These are phyloP conservation scores for Adineta ricciae DNA, from an alignment of 2,888 invertebrate genomes.

Conservation along the genomic window DNA sequence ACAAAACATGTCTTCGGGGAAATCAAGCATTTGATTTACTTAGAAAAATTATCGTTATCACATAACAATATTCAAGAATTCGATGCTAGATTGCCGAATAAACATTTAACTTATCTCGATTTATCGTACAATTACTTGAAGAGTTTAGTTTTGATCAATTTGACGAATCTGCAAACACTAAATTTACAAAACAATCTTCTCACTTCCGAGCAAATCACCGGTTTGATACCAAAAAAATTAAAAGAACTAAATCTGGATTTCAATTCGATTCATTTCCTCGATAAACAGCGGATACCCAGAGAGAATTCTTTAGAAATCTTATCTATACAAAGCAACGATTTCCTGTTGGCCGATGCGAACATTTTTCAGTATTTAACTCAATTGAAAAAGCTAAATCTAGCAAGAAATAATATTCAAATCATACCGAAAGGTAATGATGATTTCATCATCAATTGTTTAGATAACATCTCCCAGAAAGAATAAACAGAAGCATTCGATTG, in stretches of 20 bases:
- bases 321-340: slow-evolving; percentile 12
- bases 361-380: not conserved
- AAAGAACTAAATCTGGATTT: slow-evolving; percentile 18
- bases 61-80: not conserved
- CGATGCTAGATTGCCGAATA: not conserved
- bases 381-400: not conserved
- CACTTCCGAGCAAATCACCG: not conserved
- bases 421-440: slow-evolving; percentile 8
- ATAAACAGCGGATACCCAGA: no score
- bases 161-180: not conserved
- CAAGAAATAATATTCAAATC: slow-evolving; percentile 6
- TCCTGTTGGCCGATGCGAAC: not conserved
- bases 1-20: not conserved
- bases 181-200: slow-evolving; percentile 10
- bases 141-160: not conserved
- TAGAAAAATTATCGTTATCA: not conserved
- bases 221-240: not conserved
- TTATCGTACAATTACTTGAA: slow-evolving; percentile 12
- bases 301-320: not conserved
- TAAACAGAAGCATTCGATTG: no score
- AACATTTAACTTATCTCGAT: not conserved
- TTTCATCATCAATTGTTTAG: no score
- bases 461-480: no score
- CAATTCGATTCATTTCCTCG: not conserved
- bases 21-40: not conserved